Evolutionary conservation across 1,140 invertebrate species (phyloP), one percentile per base, ranked within the genome.

Genomic region (Lamellibrachia luymesi): DNA sequence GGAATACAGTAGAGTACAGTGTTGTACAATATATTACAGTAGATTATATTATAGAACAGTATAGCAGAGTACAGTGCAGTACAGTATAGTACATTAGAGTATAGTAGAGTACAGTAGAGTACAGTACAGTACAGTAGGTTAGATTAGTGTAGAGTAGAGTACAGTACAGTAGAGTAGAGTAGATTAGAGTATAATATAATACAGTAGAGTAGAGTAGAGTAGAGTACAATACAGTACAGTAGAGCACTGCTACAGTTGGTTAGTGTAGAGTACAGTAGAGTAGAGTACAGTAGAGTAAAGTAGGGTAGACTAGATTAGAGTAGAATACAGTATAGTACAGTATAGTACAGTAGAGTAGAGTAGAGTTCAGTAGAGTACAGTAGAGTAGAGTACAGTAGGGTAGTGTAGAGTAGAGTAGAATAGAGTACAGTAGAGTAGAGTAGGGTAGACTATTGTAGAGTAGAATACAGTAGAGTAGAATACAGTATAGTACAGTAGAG

Each of bases 81-180:
- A n/a, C n/a, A n/a, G n/a, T n/a, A n/a, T n/a, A 56, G 52, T 56
- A 56, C 5, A 56, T 5, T 56, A 56, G 52, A 56, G 52, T 6
- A 13, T 5, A 56, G 52, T 56, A 56, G 52, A 56, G 52, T 56
- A 56, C 38, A 38, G 38, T 1, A 56, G 52, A 56, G 52, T 56
- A 56, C 6, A 56, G 52, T 56, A 56, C 6, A 56, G 52, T 92
- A 49, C 8, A 92, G 91, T 92, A 92, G 50, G 22, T 8, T 49
- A 49, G 91, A 50, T 2, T 92, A 50, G 49, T 50, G 6, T 92
- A 92, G 92, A 51, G 92, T 92, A 92, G 92, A 92, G 38, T 92
- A 51, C 38, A 51, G 4, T 92, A 38, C 6, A 92, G 91, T 92
- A 38, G 91, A 2, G 91, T 92, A 92, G 2, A 50, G 91, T 92